Evolutionary conservation across 1,140 invertebrate genomes (phyloP).

Genomic region (Drusus annulatus): DNA sequence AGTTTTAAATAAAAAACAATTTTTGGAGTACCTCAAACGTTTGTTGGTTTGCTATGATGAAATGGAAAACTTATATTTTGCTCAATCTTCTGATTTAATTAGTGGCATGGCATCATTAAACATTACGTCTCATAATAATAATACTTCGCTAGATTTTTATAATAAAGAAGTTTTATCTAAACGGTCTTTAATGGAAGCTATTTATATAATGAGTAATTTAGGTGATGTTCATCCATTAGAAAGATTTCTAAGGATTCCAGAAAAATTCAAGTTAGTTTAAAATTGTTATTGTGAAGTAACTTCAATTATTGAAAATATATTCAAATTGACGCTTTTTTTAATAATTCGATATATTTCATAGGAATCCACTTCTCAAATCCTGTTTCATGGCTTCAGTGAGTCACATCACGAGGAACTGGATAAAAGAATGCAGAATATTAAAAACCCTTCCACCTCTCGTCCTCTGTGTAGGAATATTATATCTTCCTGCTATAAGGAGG

Average conservation of each 20-base stretch:
- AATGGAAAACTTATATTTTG: conserved; percentile 11
- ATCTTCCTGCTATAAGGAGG: conserved; percentile 27
- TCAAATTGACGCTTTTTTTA: background rate
- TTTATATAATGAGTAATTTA: conserved; percentile 75
- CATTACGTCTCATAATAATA: background rate
- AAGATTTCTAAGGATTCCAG: conserved; percentile 66
- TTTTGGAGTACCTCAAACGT: conserved; percentile 51
- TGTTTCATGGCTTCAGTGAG: conserved; percentile 20
- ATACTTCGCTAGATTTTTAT: conserved; percentile 34
- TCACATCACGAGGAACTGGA: conserved; percentile 23
- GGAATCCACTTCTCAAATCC: conserved; percentile 11
- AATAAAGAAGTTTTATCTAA: conserved; percentile 57
- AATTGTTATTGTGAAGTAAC: background rate
- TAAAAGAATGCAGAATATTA: conserved; percentile 14
- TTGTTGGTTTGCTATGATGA: conserved; percentile 52
- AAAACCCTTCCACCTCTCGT: conserved; percentile 15
- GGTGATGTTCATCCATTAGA: conserved; percentile 69
- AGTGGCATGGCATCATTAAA: conserved; percentile 5
- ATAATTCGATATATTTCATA: background rate
- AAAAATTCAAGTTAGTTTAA: conserved; percentile 50
- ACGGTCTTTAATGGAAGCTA: conserved; percentile 67
- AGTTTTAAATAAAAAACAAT: conserved; percentile 48
- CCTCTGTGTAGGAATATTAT: background rate
- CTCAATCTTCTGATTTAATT: conserved; percentile 7
- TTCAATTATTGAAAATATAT: background rate